Conservation (phyloP, 2,888 invertebrate genomes). For the Amiota mariae region DNA sequence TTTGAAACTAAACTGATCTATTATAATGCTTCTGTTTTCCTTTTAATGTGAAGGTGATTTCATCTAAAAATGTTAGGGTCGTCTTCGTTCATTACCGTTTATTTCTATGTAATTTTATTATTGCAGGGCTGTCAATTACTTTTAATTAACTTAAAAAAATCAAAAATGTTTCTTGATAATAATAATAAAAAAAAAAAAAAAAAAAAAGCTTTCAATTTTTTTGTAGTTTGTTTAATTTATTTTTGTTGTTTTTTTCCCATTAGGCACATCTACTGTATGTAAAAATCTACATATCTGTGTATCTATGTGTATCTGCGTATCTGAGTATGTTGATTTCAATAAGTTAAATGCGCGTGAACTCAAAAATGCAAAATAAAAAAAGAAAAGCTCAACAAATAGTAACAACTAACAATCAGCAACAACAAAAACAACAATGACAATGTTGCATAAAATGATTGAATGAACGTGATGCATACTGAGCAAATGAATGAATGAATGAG, state of each 20-base stretch:
- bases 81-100: no score
- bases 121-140: neutral
- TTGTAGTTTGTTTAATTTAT: neutral
- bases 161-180: neutral
- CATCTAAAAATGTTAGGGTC: no score
- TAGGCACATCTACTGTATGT: no score
- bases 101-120: no score
- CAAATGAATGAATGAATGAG: neutral
- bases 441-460: no score
- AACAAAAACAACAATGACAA: no score
- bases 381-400: neutral
- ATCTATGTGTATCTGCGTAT: neutral
- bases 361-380: conserved; percentile 1
- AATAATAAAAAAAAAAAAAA: no score
- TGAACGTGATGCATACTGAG: neutral
- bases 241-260: neutral
- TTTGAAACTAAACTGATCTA: no score
- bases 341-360: neutral
- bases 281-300: neutral
- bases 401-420: no score
- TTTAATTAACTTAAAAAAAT: conserved; percentile 28
- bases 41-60: no score
- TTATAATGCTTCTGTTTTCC: no score
- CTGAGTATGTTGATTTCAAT: neutral
- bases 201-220: neutral